Base-by-base conservation (phyloP, 1,140 invertebrate genomes). In the Mycetomoellerius zeteki region DNA sequence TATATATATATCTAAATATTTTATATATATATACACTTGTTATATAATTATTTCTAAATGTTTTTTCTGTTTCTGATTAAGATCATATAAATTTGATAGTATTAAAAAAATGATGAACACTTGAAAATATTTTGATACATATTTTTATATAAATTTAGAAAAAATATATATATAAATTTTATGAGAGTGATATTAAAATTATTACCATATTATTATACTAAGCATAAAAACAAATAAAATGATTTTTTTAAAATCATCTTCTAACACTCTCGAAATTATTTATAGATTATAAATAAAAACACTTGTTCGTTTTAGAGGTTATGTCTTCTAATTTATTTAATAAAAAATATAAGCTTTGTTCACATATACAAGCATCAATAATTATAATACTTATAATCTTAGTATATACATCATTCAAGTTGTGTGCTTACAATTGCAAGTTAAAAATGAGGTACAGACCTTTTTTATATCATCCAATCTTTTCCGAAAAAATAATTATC, bases 241-340 rank as follows among this genome's bases (percentile, higher is more conserved):
- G 1, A 71, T 85, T 24, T 73, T 50, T 2, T 60, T 24, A 80
- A 86, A 86, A 19, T 71, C 24, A 21, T 2, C 2, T 78, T 77
- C 0, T 3, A 6, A 33, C 21, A 37, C 50, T 3, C 8, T 69
- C 12, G 1, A 67, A 67, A 50, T 52, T 60, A 1, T 16, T 16
- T 50, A 43, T 56, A 56, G 6, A 8, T 56, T 30, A 27, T 65
- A 69, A 69, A 78, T 78, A 56, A 65, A 77, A 56, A 56, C 37
- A 62, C 16, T 21, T 24, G 2, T 60, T 76, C 14, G 12, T 50
- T 77, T 67, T 30, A 47, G 54, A 56, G 76, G 33, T 78, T 65
- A 78, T 56, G 52, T 67, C n/a, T 67, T 64, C 14, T 69, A 54
- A 54, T 60, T 77, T 65, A 58, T 86, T 27, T 78, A 27, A 64